Conservation (phyloP, 2,888 invertebrate genomes). For the Tipula helvola region DNA sequence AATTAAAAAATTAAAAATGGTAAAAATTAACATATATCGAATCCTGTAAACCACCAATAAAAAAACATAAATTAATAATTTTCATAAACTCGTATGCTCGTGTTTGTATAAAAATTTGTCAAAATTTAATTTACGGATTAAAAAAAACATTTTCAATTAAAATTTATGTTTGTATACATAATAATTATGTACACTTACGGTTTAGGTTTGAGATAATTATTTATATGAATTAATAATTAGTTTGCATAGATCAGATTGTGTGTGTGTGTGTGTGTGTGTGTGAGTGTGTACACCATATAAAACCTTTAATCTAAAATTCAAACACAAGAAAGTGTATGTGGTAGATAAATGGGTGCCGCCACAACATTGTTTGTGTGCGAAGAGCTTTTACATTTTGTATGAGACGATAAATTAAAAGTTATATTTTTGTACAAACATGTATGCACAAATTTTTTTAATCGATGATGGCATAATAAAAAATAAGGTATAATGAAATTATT, state of each 20-base stretch:
- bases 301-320: neutral
- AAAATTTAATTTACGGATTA: neutral
- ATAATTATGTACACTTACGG: neutral
- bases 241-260: neutral
- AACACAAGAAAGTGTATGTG: neutral
- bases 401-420: neutral
- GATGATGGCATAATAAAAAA: neutral
- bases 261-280: neutral
- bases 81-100: neutral
- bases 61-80: neutral
- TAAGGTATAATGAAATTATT: neutral
- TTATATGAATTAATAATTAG: neutral
- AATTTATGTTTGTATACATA: too few relatives aligned
- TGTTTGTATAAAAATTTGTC: neutral
- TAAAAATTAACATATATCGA: neutral
- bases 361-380: neutral
- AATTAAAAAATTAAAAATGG: neutral
- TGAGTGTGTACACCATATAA: neutral
- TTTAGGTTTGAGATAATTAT: neutral
- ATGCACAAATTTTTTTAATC: neutral
- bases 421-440: neutral
- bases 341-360: neutral
- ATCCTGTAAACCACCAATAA: neutral
- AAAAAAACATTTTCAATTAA: neutral
- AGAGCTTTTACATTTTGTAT: neutral